Conservation (phyloP, 1,140 invertebrate species). For the Euwallacea fornicatus region DNA sequence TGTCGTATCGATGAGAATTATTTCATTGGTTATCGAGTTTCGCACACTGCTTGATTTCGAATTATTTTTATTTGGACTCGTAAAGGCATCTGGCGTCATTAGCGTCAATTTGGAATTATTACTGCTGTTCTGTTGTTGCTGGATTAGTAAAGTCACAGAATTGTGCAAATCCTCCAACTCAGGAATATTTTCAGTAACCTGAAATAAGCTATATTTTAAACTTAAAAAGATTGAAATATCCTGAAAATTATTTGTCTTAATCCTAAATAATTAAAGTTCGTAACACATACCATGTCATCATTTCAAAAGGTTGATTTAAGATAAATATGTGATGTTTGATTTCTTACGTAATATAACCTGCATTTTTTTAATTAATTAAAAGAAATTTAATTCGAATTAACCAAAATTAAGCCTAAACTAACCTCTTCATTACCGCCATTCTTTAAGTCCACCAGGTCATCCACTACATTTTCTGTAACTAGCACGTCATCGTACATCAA, state of each 20-base stretch:
- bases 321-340: no score
- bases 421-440: slow-evolving; percentile 22
- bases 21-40: slow-evolving; percentile 37
- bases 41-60: slow-evolving; percentile 44
- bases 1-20: slow-evolving; percentile 16
- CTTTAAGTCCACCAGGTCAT: slow-evolving; percentile 25
- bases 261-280: neutral
- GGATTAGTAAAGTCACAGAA: slow-evolving; percentile 50
- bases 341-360: no score
- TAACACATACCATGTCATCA: neutral
- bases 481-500: slow-evolving; percentile 34
- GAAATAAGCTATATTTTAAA: neutral
- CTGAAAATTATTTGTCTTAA: neutral
- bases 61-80: slow-evolving; percentile 60
- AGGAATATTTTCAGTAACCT: slow-evolving; percentile 42
- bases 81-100: slow-evolving; percentile 89
- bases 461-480: slow-evolving; percentile 37
- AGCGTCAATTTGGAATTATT: slow-evolving; percentile 59
- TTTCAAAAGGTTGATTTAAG: neutral
- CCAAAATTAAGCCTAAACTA: no score
- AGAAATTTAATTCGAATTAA: neutral
- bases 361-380: neutral
- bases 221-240: slow-evolving; percentile 3
- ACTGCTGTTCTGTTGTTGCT: slow-evolving; percentile 43
- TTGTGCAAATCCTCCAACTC: slow-evolving; percentile 50